Evolutionary conservation across 2,888 invertebrate species (phyloP).

Genomic region (Argyra leucocephala): DNA sequence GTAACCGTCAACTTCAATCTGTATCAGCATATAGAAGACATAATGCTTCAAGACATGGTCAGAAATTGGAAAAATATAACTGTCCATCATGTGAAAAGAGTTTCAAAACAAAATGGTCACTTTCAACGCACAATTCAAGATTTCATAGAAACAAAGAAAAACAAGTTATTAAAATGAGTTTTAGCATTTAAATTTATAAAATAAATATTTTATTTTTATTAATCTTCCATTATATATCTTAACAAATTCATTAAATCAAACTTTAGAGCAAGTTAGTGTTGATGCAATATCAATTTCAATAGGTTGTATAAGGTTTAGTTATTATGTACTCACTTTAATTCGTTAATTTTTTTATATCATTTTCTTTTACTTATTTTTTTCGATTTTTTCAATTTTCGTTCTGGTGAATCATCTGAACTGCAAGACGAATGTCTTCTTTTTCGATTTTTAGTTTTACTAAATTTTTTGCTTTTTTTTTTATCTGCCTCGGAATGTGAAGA

Average conservation of each 20-base stretch:
- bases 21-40: conserved; percentile 38
- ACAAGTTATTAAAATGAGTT: not conserved
- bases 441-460: conserved; percentile 23
- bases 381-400: not conserved
- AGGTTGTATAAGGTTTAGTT: no score
- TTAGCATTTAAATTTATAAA: not conserved
- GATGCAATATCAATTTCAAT: no score
- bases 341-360: no score
- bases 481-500: no score
- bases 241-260: not conserved
- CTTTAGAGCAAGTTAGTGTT: not conserved
- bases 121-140: conserved; percentile 42
- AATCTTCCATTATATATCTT: not conserved
- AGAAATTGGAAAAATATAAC: conserved; percentile 34
- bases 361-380: not conserved
- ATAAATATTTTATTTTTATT: not conserved
- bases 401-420: no score
- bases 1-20: conserved; percentile 37
- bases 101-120: conserved; percentile 43
- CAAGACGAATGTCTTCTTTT: conserved; percentile 26
- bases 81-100: conserved; percentile 38
- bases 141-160: conserved; percentile 34
- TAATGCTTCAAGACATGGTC: conserved; percentile 39
- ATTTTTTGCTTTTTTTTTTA: not conserved
- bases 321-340: no score